Evolutionary conservation across 2,797 vertebrate genomes (phyloP).

Genomic region (Rhinoraja longicauda): DNA sequence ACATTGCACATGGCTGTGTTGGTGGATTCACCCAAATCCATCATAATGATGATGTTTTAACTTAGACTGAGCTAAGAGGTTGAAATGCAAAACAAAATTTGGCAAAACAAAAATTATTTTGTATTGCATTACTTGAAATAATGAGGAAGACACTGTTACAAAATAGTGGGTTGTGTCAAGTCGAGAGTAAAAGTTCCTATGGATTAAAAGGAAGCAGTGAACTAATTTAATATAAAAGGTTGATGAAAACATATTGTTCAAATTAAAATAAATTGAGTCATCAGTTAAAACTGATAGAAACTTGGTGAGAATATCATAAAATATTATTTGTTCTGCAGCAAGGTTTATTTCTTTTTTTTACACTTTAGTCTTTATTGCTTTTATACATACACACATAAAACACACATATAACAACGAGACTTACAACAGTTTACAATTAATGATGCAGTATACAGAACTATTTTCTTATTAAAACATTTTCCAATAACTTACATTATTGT

Average conservation of each 20-base stretch:
- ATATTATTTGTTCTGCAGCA: too few relatives aligned
- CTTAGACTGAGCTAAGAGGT: background rate
- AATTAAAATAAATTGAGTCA: constrained; percentile 9
- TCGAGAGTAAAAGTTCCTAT: background rate
- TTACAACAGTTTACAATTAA: too few relatives aligned
- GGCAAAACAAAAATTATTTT: too few relatives aligned
- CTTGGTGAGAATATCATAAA: constrained; percentile 20
- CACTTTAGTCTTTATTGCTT: too few relatives aligned
- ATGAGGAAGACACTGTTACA: background rate
- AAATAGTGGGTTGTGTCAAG: background rate
- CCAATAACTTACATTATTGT: too few relatives aligned
- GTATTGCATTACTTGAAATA: background rate
- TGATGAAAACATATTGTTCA: background rate
- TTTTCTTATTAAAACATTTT: too few relatives aligned
- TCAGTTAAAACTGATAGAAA: background rate
- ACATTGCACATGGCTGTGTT: background rate
- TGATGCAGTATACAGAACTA: too few relatives aligned
- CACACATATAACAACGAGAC: too few relatives aligned
- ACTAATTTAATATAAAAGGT: background rate
- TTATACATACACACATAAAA: too few relatives aligned
- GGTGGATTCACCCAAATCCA: background rate
- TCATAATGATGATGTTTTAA: constrained; percentile 12
- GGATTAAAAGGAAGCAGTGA: background rate
- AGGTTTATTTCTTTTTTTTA: too few relatives aligned
- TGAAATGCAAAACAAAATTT: background rate